A percentile compares a stretch with the other conserved stretches of the same genome.
phyloP scores from a whole-genome alignment of 2,888 invertebrate species.

The Rotaria magnacalcarata region DNA sequence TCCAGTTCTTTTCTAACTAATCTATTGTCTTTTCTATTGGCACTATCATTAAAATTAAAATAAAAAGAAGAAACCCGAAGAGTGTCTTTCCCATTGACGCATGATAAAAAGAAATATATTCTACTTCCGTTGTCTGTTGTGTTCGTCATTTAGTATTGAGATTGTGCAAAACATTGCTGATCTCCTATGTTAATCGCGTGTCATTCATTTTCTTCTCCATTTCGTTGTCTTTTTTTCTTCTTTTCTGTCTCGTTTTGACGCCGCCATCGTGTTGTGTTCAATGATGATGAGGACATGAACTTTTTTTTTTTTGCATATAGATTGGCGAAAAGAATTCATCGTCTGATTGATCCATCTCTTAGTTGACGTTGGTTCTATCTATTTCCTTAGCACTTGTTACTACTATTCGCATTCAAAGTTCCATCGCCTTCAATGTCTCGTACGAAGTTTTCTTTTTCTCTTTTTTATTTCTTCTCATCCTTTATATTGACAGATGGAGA shows the following conservation, averaged over 20 bases:
- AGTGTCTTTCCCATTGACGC: neutral
- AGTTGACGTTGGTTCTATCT: constrained; percentile 1
- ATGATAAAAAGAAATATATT: neutral
- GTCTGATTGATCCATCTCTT: constrained; percentile 26
- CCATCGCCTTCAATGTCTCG: neutral
- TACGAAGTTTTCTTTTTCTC: neutral
- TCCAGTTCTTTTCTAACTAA: neutral
- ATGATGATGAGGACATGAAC: neutral
- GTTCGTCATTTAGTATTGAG: neutral
- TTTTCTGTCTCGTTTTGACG: neutral
- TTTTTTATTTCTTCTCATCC: neutral
- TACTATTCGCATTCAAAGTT: neutral
- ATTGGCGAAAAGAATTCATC: constrained; percentile 18
- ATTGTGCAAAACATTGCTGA: constrained; percentile 12
- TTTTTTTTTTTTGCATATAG: constrained; percentile 1
- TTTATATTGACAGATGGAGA: constrained; percentile 5
- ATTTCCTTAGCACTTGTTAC: neutral
- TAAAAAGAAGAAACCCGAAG: neutral
- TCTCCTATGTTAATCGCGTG: constrained; percentile 18
- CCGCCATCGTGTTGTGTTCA: neutral
- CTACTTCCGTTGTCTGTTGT: neutral
- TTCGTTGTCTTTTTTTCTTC: neutral
- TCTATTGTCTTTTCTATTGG: neutral
- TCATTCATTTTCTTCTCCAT: neutral
- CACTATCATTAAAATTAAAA: neutral